Percentiles rank a stretch among this genome's conserved stretches.
These are phyloP conservation scores for Rhinopomastus cyanomelas DNA, from an alignment of 2,113 vertebrate species.

Conservation along the genomic window DNA sequence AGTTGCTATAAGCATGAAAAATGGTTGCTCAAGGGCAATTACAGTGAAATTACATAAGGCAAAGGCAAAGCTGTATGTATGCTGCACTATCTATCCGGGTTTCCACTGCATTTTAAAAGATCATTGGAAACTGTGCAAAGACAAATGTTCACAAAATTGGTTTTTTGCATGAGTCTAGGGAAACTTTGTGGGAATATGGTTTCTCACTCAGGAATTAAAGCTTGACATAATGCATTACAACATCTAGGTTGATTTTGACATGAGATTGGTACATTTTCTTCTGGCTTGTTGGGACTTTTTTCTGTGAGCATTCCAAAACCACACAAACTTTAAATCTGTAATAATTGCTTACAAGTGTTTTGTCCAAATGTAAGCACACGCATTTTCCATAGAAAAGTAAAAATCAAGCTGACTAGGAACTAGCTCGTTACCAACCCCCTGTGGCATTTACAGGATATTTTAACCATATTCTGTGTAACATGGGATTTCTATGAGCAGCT, in stretches of 20 bases:
- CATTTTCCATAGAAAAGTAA: background rate
- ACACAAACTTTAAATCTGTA: background rate
- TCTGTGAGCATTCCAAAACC: background rate
- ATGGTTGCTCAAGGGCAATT: background rate
- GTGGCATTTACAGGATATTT: background rate
- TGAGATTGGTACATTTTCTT: background rate
- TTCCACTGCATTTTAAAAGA: background rate
- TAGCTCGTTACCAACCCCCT: accelerated
- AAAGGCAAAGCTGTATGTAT: background rate
- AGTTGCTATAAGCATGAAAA: background rate
- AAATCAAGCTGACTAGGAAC: background rate
- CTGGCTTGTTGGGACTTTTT: background rate
- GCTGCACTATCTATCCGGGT: background rate
- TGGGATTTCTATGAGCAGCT: background rate
- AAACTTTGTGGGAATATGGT: background rate
- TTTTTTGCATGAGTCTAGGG: background rate
- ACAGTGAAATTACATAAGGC: background rate
- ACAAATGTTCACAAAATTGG: background rate
- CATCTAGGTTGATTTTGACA: background rate
- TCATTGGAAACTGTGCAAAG: background rate
- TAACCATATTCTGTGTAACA: background rate
- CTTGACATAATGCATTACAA: background rate
- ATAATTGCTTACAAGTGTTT: background rate
- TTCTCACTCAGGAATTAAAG: background rate
- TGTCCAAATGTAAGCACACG: background rate